Percentiles rank a stretch among this genome's conserved stretches.
Evolutionary conservation across 2,888 invertebrate genomes (phyloP).

Genomic region (Margaritifera margaritifera): DNA sequence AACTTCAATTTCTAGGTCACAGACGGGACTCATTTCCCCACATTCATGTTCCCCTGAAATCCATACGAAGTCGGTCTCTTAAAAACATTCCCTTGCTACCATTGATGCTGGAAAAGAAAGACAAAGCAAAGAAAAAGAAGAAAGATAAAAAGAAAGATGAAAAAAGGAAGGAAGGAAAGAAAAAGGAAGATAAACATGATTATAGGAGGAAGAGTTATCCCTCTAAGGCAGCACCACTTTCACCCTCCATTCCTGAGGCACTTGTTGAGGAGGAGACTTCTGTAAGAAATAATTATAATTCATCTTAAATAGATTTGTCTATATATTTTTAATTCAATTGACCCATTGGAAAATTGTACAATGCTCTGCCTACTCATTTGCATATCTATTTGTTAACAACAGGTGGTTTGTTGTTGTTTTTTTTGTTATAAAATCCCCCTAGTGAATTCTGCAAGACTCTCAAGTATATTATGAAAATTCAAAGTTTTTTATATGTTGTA

Average conservation of each 20-base stretch:
- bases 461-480: too few species aligned
- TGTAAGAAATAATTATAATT: conserved; percentile 18
- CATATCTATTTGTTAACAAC: not conserved
- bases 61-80: conserved; percentile 53
- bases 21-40: conserved; percentile 62
- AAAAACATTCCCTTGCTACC: conserved; percentile 30
- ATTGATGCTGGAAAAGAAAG: conserved; percentile 29
- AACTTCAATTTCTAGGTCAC: conserved; percentile 47
- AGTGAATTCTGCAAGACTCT: not conserved
- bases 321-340: too few species aligned
- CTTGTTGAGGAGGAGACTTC: conserved; percentile 49
- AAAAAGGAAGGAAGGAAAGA: conserved; percentile 53
- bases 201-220: conserved; percentile 51
- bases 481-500: too few species aligned
- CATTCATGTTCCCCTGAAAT: conserved; percentile 61
- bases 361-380: too few species aligned
- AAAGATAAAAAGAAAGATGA: conserved; percentile 37
- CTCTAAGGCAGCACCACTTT: conserved; percentile 54
- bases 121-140: conserved; percentile 37
- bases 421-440: not conserved
- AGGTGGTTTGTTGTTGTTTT: not conserved
- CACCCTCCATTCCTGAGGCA: conserved; percentile 59
- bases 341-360: too few species aligned
- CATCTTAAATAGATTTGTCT: too few species aligned
- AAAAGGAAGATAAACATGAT: conserved; percentile 33